Evolutionary conservation across 2,113 vertebrate genomes (phyloP), one percentile per base, ranked within the genome.

Genomic region (Casuarius casuarius): DNA sequence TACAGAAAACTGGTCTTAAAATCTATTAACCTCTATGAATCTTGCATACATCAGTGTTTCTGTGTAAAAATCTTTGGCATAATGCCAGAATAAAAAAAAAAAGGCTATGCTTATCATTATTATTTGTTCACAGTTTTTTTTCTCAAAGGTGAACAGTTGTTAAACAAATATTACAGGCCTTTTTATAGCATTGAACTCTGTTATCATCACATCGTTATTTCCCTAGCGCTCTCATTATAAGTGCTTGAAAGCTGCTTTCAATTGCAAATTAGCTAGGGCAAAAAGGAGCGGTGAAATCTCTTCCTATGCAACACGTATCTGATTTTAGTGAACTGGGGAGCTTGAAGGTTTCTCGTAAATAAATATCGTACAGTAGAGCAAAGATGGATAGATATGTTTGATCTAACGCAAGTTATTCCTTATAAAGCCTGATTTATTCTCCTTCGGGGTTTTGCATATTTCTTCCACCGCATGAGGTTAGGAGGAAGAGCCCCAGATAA

Each of bases 401-500:
- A 44, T 38, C 20, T 68, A 59, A 68, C 42, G n/a, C 56, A 72
- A 68, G 29, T 75, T 81, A 68, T 59, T 94, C 73, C 61, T 91
- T 82, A 75, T 19, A 58, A 91, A 90, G 78, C 10, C 59, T 61
- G 72, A 81, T 80, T 85, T 87, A 66, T 93, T 95, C 71, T 94
- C 42, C 89, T 91, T 59, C 33, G 21, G 51, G 20, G 31, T 93
- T 97, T 96, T 96, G 80, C 85, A 62, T 87, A 77, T 97, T 95
- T 97, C 93, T 96, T 91, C 48, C 90, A 80, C 90, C 33, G 70
- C 89, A 78, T 92, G 91, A 89, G 87, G 94, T 77, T 65, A 82
- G 90, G 85, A 97, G 97, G 96, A 97, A 97, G 95, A 97, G 92
- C 62, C 10, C n/a, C 82, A 95, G 98, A 98, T 98, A 98, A 98